Conservation (phyloP, 2,888 invertebrate species). For the Adelognathus sp. region DNA sequence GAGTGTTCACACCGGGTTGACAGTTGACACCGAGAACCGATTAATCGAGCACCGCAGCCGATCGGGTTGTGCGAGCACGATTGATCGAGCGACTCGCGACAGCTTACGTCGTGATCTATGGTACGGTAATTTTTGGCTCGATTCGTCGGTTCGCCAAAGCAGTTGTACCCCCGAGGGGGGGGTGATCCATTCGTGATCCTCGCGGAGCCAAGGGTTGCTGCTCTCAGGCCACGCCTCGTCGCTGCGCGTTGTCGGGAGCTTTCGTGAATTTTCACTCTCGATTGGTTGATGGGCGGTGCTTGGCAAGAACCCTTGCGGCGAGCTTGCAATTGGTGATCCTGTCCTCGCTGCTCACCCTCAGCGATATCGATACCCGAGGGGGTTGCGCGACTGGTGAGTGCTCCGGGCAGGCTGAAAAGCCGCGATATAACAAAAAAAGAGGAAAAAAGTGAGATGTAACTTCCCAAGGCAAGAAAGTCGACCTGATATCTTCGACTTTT, state of each 20-base stretch:
- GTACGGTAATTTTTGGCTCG: conserved; percentile 71
- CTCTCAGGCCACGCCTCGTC: conserved; percentile 51
- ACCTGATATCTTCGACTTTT: conserved; percentile 42
- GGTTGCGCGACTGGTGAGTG: conserved; percentile 50
- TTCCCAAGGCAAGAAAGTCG: conserved; percentile 59
- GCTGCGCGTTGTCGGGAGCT: conserved; percentile 57
- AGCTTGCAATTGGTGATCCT: conserved; percentile 67
- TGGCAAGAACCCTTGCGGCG: conserved; percentile 54
- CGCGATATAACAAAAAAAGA: conserved; percentile 28
- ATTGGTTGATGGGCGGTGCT: conserved; percentile 69
- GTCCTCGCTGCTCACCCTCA: conserved; percentile 23
- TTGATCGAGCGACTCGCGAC: conserved; percentile 60
- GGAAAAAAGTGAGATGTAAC: conserved; percentile 22
- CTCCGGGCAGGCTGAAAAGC: conserved; percentile 40
- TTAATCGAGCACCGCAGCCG: conserved; percentile 55
- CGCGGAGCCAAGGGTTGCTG: conserved; percentile 62
- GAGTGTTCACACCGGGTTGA: background rate
- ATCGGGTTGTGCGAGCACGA: conserved; percentile 37
- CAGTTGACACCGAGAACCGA: conserved; percentile 18
- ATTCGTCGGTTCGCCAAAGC: conserved; percentile 41
- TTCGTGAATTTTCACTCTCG: conserved; percentile 28
- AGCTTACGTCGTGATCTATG: conserved; percentile 70
- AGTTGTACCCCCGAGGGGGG: conserved; percentile 39
- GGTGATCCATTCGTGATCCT: conserved; percentile 60
- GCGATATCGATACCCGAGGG: conserved; percentile 52